These are phyloP conservation scores for Papilio machaon DNA, from an alignment of 1,140 invertebrate species.

Conservation along the genomic window DNA sequence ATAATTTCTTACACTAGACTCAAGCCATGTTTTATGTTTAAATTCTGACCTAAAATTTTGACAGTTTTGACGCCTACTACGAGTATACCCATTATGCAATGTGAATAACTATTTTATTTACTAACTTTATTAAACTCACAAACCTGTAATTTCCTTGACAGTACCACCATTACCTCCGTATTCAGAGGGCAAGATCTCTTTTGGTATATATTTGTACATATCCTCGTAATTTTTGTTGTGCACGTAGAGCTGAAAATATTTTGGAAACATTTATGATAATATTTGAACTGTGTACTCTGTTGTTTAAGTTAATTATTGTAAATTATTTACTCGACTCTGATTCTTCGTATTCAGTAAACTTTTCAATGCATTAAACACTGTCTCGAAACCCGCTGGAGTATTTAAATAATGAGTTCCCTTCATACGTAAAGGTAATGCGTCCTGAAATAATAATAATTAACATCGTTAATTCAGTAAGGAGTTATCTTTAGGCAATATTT, in stretches of 20 bases:
- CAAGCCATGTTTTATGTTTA: too few relatives aligned
- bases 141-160: constrained; percentile 69
- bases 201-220: constrained; percentile 70
- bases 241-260: constrained; percentile 59
- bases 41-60: too few relatives aligned
- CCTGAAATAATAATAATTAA: constrained; percentile 55
- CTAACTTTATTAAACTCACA: neutral
- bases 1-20: too few relatives aligned
- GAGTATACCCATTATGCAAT: neutral
- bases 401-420: constrained; percentile 84
- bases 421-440: constrained; percentile 83
- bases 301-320: neutral
- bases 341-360: constrained; percentile 67
- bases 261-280: constrained; percentile 20
- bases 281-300: neutral
- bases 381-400: constrained; percentile 75
- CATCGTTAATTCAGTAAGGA: neutral
- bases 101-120: neutral
- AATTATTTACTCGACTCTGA: constrained; percentile 52
- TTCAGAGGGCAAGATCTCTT: constrained; percentile 70
- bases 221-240: constrained; percentile 69
- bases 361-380: constrained; percentile 76
- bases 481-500: neutral
- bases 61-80: neutral
- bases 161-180: constrained; percentile 76